Conservation (phyloP, 30 jellyfish, hydroid and myxozoan genomes). For the Aurelia aurita complex sp. Pacific region DNA sequence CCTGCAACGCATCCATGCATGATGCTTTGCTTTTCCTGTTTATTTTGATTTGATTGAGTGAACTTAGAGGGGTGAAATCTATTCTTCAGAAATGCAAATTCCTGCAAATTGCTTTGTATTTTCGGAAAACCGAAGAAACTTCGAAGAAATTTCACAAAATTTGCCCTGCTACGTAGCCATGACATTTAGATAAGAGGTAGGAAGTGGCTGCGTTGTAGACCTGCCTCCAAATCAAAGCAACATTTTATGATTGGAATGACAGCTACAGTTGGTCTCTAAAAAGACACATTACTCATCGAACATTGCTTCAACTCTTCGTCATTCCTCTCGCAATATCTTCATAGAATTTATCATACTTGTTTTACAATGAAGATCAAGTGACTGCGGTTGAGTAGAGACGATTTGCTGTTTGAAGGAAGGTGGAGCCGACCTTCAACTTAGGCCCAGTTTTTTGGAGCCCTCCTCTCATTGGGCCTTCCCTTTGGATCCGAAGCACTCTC, state of each 20-base stretch:
- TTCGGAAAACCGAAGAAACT: too few relatives aligned
- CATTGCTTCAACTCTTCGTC: not conserved
- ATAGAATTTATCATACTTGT: conserved; percentile 16
- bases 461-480: too few relatives aligned
- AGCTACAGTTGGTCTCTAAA: conserved; percentile 58
- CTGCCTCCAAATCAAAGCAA: not conserved
- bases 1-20: too few relatives aligned
- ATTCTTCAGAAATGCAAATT: too few relatives aligned
- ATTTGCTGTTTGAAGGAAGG: conserved; percentile 4
- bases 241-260: not conserved
- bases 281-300: not conserved
- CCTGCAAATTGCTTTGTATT: too few relatives aligned
- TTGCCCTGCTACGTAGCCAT: too few relatives aligned
- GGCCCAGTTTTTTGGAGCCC: not conserved
- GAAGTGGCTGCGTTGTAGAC: not conserved
- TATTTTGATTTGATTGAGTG: too few relatives aligned
- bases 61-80: too few relatives aligned
- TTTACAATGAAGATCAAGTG: conserved; percentile 28
- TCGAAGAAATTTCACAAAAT: too few relatives aligned
- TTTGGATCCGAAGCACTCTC: too few relatives aligned
- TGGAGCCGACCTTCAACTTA: not conserved
- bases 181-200: not conserved
- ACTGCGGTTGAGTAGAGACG: not conserved
- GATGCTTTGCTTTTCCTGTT: too few relatives aligned
- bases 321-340: not conserved